Base-by-base conservation (phyloP, 2,888 invertebrate species). In the Pelosia muscerda region DNA sequence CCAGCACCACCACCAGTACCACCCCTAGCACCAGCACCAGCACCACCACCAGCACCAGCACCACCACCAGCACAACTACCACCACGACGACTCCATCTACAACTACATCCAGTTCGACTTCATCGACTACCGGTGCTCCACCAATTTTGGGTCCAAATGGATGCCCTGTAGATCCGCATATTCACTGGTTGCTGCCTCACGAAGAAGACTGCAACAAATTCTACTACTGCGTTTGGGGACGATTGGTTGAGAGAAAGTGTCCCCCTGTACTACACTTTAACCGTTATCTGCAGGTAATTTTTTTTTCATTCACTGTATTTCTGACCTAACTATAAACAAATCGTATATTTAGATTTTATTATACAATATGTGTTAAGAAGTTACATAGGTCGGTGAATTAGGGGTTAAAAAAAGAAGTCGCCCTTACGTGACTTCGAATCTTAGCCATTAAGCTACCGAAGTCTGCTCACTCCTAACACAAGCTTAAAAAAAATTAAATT, bases 141-240 rank as follows among this genome's bases (percentile, higher is more conserved):
- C 19, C 49, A 49, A 15, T 0, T 5, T 1, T 49, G 6, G 8
- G 0, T 10, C 34, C 34, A 4, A 92, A 93, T 70, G 93, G 93
- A 5, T 94, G 93, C 75, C 93, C 93, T 2, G 84, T 84, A 0
- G 72, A 92, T 75, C 87, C 86, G 0, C 81, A 81, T 59, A 76
- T 88, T 26, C 91, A 92, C 79, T 90, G 89, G 91, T 81, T 92
- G 19, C 73, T 92, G 69, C 90, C 92, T 4, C 86, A 90, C 68
- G 85, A 84, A 64, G 69, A 74, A 13, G 81, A 89, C 66, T 93
- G 92, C 79, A 88, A 83, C 63, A 73, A 77, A 3, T 93, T 92
- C 87, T 93, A 92, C 76, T 88, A 89, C 75, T 93, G 93, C 76
- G 90, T 90, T 38, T 88, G 89, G 87, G 92, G 92, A 60, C 59